These are phyloP conservation scores for Gymnoscelis rufifasciata DNA, from an alignment of 2,888 invertebrate genomes.

Conservation along the genomic window DNA sequence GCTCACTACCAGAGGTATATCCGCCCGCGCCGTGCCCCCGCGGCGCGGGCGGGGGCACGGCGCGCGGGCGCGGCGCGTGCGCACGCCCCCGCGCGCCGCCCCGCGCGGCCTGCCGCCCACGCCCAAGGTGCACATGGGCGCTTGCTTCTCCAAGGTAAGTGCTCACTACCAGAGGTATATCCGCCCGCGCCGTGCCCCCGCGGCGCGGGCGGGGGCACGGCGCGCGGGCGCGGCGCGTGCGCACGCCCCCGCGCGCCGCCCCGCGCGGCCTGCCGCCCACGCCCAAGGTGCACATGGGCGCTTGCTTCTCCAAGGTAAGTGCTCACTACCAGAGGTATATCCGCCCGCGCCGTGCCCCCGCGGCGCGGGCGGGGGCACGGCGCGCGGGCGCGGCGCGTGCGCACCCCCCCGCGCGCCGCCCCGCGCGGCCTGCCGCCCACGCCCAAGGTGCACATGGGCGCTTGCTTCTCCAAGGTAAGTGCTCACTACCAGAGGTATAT, in stretches of 20 bases:
- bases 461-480: conserved; percentile 96
- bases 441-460: conserved; percentile 98
- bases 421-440: conserved; percentile 98
- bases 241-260: conserved; percentile 91
- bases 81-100: conserved; percentile 91
- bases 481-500: too few relatives aligned
- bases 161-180: too few relatives aligned
- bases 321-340: too few relatives aligned
- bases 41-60: conserved; percentile 75
- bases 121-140: conserved; percentile 98
- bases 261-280: conserved; percentile 98
- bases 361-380: conserved; percentile 80
- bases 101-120: conserved; percentile 98
- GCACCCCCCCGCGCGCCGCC: conserved; percentile 91
- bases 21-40: conserved; percentile 59
- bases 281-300: conserved; percentile 98
- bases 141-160: conserved; percentile 95
- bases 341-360: conserved; percentile 63
- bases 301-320: conserved; percentile 96
- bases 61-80: conserved; percentile 84
- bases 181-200: conserved; percentile 63
- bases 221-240: too few relatives aligned
- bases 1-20: too few relatives aligned
- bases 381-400: too few relatives aligned
- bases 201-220: conserved; percentile 80